Conservation (phyloP, 2,113 vertebrate genomes). For the Perca schrenkii region DNA sequence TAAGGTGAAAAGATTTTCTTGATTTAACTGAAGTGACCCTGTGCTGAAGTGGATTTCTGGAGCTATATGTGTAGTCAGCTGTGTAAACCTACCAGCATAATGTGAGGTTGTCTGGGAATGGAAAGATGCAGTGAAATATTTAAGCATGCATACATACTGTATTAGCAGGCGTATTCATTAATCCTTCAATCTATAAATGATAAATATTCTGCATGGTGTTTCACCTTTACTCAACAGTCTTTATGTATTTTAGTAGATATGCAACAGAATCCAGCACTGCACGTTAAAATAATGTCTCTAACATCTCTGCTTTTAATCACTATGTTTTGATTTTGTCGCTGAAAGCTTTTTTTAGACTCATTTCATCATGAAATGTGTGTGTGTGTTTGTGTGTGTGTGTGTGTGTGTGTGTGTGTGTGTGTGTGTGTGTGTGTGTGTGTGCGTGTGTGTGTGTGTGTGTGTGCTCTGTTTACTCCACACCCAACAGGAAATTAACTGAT, state of each 20-base stretch:
- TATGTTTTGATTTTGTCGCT: conserved; percentile 10
- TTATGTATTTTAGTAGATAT: background rate
- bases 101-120: conserved; percentile 5
- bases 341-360: conserved; percentile 12
- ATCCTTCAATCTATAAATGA: conserved; percentile 1
- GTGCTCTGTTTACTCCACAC: conserved; percentile 21
- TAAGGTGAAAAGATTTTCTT: background rate
- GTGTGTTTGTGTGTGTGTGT: background rate
- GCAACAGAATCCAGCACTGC: background rate
- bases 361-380: conserved; percentile 4
- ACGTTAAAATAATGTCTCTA: background rate
- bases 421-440: background rate
- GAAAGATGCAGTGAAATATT: conserved; percentile 10
- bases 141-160: conserved; percentile 11
- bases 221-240: background rate
- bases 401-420: background rate
- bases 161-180: background rate
- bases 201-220: background rate
- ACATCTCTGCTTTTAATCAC: background rate
- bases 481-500: conserved; percentile 74
- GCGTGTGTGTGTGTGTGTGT: background rate
- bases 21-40: background rate
- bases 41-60: conserved; percentile 2
- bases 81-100: conserved; percentile 3
- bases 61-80: background rate